Conservation (phyloP, 2,797 vertebrate genomes). For the Pseudomugil tenellus region DNA sequence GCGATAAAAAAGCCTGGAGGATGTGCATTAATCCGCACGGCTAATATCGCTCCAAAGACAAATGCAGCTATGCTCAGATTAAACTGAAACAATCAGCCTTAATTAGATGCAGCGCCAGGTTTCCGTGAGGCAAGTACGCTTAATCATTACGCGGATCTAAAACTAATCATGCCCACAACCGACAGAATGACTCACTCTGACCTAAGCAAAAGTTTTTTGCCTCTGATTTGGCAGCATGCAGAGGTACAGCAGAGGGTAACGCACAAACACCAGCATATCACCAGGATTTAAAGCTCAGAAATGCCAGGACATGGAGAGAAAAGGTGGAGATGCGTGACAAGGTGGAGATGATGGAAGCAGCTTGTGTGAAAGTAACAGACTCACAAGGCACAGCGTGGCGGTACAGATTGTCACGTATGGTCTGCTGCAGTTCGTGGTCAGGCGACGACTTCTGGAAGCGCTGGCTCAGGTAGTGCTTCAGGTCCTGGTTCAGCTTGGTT, state of each 20-base stretch:
- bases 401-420: slow-evolving; percentile 97
- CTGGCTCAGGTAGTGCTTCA: slow-evolving; percentile 95
- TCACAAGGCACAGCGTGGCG: slow-evolving; percentile 99
- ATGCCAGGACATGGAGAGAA: slow-evolving; percentile 13
- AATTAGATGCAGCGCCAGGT: slow-evolving; percentile 24
- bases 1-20: slow-evolving; percentile 16
- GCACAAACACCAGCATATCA: background rate
- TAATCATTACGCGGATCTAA: slow-evolving; percentile 17
- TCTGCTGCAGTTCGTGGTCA: slow-evolving; percentile 96
- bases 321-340: background rate
- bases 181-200: slow-evolving; percentile 7
- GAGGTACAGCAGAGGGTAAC: background rate
- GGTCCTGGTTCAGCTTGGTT: slow-evolving; percentile 94
- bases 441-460: slow-evolving; percentile 97
- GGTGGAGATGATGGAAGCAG: background rate
- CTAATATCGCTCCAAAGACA: slow-evolving; percentile 19
- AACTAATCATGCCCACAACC: slow-evolving; percentile 4
- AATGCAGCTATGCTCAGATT: slow-evolving; percentile 10
- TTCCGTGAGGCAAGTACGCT: slow-evolving; percentile 18
- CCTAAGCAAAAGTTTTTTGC: background rate
- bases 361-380: slow-evolving; percentile 61
- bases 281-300: slow-evolving; percentile 1
- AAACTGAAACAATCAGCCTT: slow-evolving; percentile 37
- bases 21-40: slow-evolving; percentile 18
- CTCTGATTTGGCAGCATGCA: background rate